Evolutionary conservation across 2,888 invertebrate genomes (phyloP).

Genomic region (Thymelicus acteon): DNA sequence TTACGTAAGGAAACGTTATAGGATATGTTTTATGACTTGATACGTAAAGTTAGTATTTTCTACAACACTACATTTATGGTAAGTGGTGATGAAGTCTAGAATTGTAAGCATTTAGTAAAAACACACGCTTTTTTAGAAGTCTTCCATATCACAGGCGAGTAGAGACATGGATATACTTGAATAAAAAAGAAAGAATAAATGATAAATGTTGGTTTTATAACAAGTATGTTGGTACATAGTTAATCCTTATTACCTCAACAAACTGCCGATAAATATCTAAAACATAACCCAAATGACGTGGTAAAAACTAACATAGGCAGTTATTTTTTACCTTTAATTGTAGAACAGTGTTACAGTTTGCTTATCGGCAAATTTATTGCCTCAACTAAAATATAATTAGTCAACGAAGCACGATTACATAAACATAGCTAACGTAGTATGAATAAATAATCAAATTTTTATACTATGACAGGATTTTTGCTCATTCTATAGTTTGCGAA

Average conservation of each 20-base stretch:
- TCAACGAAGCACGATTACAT: constrained; percentile 31
- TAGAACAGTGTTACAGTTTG: constrained; percentile 24
- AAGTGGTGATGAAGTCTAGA: no score
- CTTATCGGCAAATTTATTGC: constrained; percentile 34
- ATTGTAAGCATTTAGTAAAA: no score
- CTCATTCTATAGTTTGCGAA: not conserved
- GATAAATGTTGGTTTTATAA: not conserved
- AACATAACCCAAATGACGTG: constrained; percentile 18
- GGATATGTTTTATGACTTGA: no score
- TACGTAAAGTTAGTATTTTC: no score
- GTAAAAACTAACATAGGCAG: constrained; percentile 14
- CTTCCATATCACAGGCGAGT: no score
- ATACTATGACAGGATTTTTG: not conserved
- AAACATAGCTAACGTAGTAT: constrained; percentile 20
- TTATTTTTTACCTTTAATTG: constrained; percentile 27
- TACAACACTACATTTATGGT: no score
- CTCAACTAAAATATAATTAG: constrained; percentile 36
- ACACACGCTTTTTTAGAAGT: no score
- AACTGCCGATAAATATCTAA: constrained; percentile 16
- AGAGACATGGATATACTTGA: no score
- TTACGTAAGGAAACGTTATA: no score
- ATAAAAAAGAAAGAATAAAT: not conserved
- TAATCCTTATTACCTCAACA: constrained; percentile 7
- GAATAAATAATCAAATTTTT: constrained; percentile 27
- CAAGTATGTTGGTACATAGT: not conserved